These are phyloP conservation scores for Typhlichthys eigenmanni DNA, from an alignment of 2,797 vertebrate genomes.

Conservation along the genomic window DNA sequence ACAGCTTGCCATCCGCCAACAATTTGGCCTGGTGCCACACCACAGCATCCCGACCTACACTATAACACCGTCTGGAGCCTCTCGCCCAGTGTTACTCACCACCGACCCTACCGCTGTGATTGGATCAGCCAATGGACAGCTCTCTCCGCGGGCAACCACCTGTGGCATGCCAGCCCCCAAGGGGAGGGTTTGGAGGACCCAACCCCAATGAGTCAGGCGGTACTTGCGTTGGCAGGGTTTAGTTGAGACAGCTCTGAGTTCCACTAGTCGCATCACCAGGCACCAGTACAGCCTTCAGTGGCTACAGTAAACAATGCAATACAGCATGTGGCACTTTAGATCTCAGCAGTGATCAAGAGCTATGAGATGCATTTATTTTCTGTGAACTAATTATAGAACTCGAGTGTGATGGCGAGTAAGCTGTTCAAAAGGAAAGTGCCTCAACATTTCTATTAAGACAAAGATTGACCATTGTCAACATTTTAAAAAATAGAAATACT, in stretches of 20 bases:
- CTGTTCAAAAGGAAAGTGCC: constrained; percentile 11
- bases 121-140: constrained; percentile 47
- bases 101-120: constrained; percentile 29
- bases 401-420: constrained; percentile 1
- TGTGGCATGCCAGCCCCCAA: constrained; percentile 51
- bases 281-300: constrained; percentile 24
- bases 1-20: constrained; percentile 61
- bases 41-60: constrained; percentile 50
- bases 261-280: constrained; percentile 54
- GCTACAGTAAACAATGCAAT: constrained; percentile 1
- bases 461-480: neutral
- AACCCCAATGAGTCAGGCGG: constrained; percentile 58
- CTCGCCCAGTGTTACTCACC: constrained; percentile 53
- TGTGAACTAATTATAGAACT: neutral
- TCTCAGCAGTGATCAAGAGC: constrained; percentile 16
- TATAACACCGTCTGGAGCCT: constrained; percentile 41
- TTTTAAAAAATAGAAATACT: no score
- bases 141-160: constrained; percentile 59
- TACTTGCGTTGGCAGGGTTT: constrained; percentile 30
- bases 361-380: neutral
- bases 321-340: constrained; percentile 2
- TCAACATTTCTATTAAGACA: neutral
- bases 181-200: constrained; percentile 34
- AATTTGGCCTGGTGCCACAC: constrained; percentile 64
- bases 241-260: constrained; percentile 54